Evolutionary conservation across 2,797 vertebrate species (phyloP), one percentile per base, ranked within the genome.

Genomic region (Hippopotamyrus pictus): DNA sequence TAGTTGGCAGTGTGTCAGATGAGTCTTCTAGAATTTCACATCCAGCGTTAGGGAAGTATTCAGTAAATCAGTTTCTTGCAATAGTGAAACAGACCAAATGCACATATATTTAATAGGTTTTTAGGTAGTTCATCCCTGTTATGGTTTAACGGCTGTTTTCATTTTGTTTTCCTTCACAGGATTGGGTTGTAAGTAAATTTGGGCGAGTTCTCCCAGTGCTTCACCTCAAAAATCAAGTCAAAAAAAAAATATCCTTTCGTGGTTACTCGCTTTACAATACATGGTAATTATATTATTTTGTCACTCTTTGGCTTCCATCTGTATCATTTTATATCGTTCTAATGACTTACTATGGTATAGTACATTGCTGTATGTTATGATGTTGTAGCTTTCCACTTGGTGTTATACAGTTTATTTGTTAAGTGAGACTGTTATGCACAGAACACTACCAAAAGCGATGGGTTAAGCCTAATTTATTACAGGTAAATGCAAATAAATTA

Each of bases 171-270:
- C 53, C 65, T 92, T 93, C 89, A 22, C 92, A 99, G 98, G 95
- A 98, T 92, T 99, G 98, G 98, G 96, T 99, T 89, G 98, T 99
- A 88, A 97, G 97, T 94, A 99, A 99, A 93, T 99, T 97, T 3
- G 98, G 98, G 69, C 95, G 98, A 89, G 97, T 99, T 7, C 96
- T 99, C 79, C 98, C 98, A 33, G 82, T 99, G 83, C 93, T 99
- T 91, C 96, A 98, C 92, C 95, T 99, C 25, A 94, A 93, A 90
- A 91, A 90, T 93, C 94, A 93, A 91, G 94, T 95, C 41, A 96
- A 92, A 92, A 96, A 90, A 79, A 97, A 97, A 89, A 98, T 97
- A 97, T 97, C 97, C 97, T 97, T 97, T 93, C 51, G 1, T 79
- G 50, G 51, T 46, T 62, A 3, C 22, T n/a, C 3, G 41, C 53